Conservation (phyloP, 2,888 invertebrate genomes). For the Dryococelus australis region DNA sequence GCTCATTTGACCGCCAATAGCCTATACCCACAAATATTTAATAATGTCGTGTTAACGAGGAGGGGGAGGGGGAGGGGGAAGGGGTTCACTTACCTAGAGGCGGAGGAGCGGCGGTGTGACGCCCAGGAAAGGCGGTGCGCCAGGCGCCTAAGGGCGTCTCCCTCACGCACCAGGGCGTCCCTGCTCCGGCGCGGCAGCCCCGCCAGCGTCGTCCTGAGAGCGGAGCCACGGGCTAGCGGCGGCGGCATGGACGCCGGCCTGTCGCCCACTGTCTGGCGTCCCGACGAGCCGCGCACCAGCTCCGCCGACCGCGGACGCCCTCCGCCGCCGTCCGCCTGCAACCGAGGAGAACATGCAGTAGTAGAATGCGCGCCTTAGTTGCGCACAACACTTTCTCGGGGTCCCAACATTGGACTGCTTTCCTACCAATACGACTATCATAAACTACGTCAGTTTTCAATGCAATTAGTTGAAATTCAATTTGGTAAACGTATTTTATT, state of each 20-base stretch:
- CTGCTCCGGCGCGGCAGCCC: slow-evolving; percentile 16
- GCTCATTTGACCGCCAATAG: too few species aligned
- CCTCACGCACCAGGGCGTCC: background rate
- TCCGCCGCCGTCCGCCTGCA: background rate
- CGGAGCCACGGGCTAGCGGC: background rate
- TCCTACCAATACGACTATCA: too few species aligned
- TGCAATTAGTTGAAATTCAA: too few species aligned
- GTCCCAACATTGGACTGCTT: too few species aligned
- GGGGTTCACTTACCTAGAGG: slow-evolving; percentile 20
- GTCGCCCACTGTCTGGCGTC: background rate
- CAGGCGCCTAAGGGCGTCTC: slow-evolving; percentile 28
- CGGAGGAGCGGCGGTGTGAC: slow-evolving; percentile 28
- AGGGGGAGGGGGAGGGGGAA: background rate
- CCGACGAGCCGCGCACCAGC: background rate
- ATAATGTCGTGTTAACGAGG: background rate
- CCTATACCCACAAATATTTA: too few species aligned
- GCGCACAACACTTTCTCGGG: too few species aligned
- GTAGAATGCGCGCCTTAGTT: too few species aligned
- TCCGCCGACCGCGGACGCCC: background rate
- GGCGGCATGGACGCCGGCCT: background rate
- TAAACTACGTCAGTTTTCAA: too few species aligned
- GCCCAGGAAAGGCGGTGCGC: slow-evolving; percentile 32
- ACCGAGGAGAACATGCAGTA: too few species aligned
- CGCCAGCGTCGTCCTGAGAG: background rate
- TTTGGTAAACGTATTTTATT: too few species aligned